Percentiles rank a stretch among this genome's conserved stretches.
Evolutionary conservation across 1,140 invertebrate species (phyloP).

Genomic region (Hyposmocoma kahamanoa): DNA sequence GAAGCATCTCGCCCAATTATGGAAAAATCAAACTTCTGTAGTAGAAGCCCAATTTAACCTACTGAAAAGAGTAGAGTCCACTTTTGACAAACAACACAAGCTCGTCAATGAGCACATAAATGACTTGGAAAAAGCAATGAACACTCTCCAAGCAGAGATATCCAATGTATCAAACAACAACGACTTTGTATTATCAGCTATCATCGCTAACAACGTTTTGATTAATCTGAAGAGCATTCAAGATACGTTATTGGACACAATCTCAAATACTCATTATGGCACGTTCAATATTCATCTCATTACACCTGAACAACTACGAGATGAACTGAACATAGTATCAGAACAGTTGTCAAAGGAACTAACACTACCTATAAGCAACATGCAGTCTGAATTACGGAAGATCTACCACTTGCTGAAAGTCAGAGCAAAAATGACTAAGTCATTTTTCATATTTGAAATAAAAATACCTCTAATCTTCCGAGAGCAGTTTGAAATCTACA

Average conservation of each 20-base stretch:
- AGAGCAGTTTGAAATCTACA: neutral
- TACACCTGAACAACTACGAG: neutral
- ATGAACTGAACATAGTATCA: neutral
- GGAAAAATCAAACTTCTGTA: conserved; percentile 2
- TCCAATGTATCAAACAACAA: neutral
- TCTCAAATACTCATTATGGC: neutral
- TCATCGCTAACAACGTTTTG: neutral
- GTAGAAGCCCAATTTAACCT: neutral
- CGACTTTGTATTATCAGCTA: conserved; percentile 1
- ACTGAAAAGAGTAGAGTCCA: neutral
- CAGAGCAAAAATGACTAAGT: neutral
- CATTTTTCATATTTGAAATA: neutral
- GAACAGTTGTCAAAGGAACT: neutral
- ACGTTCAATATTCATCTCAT: conserved; percentile 2
- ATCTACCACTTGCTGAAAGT: neutral
- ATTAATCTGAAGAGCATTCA: neutral
- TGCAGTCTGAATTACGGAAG: neutral
- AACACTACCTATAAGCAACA: neutral
- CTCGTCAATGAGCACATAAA: neutral
- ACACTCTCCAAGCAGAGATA: neutral
- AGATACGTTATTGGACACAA: neutral
- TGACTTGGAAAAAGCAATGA: neutral
- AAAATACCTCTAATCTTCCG: conserved; percentile 3
- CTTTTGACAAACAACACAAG: neutral
- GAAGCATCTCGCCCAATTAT: neutral